Base-by-base conservation (phyloP, 1,140 invertebrate species). In the Parapsyche elsis region DNA sequence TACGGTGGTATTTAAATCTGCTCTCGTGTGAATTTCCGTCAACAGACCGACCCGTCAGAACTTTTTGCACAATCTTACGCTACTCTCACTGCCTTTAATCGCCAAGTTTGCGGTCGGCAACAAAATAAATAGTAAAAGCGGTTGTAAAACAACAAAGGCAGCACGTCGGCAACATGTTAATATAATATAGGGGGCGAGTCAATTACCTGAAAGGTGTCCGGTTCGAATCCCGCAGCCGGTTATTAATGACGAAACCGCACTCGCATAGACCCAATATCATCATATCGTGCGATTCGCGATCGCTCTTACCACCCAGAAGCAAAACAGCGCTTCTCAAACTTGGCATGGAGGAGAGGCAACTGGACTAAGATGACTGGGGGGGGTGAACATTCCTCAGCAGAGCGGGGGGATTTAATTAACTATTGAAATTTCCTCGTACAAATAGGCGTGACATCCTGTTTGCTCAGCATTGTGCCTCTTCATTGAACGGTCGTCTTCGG, bases 391-490 rank as follows among this genome's bases (percentile, higher is more conserved):
- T 38, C 30, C 30, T 38, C 30, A 7, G 30, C 30, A 67, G 61
- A 23, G 19, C n/a, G 61, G 61, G 10, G 61, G 21, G 21, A 30
- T 67, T 67, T 24, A 24, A 30, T 67, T 30, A 67, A 67, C n/a
- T 53, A 16, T 53, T 53, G 49, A 53, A 38, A 23, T 67, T 67
- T 67, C 14, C 9, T 19, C 61, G 75, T 24, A 26, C 77, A 81
- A 81, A 79, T 77, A 80, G 57, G 57, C 81, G 59, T 83, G 79
- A 83, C 81, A 83, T 83, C 81, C 81, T 83, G 81, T 80, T 80
- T 79, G 78, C 78, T 71, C 70, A 46, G 24, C 81, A 78, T 82
- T 82, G 81, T 82, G 53, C 5, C 7, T 21, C 21, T 14, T 75
- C 71, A 83, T 83, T 83, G 74, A 79, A 7, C 19, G 19, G 53